Conservation (phyloP, 2,113 vertebrate genomes). For the Macquaria ambigua region DNA sequence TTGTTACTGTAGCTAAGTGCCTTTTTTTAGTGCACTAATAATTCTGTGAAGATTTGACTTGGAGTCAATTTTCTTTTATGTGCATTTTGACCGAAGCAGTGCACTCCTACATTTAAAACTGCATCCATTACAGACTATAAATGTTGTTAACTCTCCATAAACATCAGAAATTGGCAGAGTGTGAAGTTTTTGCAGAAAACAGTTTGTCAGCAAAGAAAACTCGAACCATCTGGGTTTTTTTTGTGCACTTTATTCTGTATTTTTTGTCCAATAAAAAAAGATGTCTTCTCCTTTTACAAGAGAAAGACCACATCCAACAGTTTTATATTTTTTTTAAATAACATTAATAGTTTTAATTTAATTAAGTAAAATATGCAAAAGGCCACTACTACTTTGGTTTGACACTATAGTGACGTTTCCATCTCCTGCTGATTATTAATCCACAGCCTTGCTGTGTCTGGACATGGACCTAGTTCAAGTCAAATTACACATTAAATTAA, state of each 20-base stretch:
- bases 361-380: neutral
- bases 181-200: conserved; percentile 7
- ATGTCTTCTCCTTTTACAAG: neutral
- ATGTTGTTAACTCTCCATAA: neutral
- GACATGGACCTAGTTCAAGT: neutral
- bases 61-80: conserved; percentile 1
- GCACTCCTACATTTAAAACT: neutral
- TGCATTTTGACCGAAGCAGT: neutral
- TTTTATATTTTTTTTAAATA: neutral
- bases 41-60: neutral
- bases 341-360: neutral
- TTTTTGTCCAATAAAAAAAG: neutral
- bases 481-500: neutral
- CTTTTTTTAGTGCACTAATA: neutral
- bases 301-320: neutral
- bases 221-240: neutral
- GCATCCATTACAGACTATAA: neutral
- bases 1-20: neutral
- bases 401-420: neutral
- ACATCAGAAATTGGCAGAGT: conserved; percentile 6
- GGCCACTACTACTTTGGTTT: neutral
- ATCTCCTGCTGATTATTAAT: neutral
- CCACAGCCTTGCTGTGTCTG: neutral
- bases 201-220: neutral
- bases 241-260: neutral